Percentiles rank a stretch among this genome's conserved stretches.
Evolutionary conservation across 2,113 vertebrate species (phyloP).

Genomic region (Genyomyrus donnyi): DNA sequence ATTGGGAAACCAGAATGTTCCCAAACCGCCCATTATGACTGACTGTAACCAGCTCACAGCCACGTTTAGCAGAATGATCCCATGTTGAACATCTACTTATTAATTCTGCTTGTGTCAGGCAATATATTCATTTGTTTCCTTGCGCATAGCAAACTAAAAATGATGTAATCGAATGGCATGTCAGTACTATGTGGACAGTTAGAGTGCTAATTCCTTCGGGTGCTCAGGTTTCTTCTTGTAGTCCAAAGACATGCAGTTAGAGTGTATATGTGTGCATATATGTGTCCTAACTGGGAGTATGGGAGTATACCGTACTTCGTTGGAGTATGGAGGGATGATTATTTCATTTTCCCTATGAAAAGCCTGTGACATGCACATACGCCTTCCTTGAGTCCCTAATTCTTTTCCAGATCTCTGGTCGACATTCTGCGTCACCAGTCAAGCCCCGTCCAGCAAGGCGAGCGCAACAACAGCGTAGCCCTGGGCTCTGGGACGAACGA

Average conservation of each 20-base stretch:
- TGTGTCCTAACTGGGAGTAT: background rate
- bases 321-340: background rate
- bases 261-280: background rate
- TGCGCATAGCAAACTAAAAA: background rate
- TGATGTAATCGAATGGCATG: background rate
- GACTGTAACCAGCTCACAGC: background rate
- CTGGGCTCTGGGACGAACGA: slow-evolving; percentile 63
- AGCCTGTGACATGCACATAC: background rate
- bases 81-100: background rate
- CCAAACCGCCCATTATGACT: background rate
- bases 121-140: background rate
- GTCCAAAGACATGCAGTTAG: background rate
- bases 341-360: background rate
- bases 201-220: background rate
- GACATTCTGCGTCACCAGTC: slow-evolving; percentile 84
- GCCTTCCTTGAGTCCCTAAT: background rate
- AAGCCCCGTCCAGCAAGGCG: slow-evolving; percentile 68
- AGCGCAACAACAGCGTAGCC: slow-evolving; percentile 78
- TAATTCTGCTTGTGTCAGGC: background rate
- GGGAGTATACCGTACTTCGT: background rate
- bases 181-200: background rate
- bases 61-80: background rate
- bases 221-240: background rate
- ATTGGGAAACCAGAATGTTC: background rate
- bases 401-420: slow-evolving; percentile 70